phyloP scores from a whole-genome alignment of 2,888 invertebrate species.

The Ichneumoninae sp. region DNA sequence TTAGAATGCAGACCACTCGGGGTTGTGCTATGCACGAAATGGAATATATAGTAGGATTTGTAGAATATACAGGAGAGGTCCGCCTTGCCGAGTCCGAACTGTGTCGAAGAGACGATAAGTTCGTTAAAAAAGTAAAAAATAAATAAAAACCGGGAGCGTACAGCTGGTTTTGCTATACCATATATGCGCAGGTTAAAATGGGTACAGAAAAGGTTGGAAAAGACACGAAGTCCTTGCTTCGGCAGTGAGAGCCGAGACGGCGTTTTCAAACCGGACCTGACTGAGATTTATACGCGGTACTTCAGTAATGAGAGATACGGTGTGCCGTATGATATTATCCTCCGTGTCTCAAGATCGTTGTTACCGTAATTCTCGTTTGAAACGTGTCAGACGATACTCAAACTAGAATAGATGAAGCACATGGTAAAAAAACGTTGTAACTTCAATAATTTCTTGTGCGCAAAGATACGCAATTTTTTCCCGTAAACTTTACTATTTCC shows the following conservation, averaged over 20 bases:
- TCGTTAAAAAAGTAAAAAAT: no score
- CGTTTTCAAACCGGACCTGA: slow-evolving; percentile 17
- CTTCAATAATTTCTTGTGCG: no score
- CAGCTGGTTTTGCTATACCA: background rate
- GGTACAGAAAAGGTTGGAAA: slow-evolving; percentile 8
- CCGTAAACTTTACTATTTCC: background rate
- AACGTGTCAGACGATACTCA: background rate
- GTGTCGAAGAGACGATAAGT: slow-evolving; percentile 6
- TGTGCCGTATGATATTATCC: slow-evolving; percentile 11
- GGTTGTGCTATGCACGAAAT: slow-evolving; percentile 2
- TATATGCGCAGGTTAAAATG: background rate
- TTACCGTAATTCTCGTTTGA: background rate
- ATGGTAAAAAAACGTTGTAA: background rate
- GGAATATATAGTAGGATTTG: slow-evolving; percentile 4
- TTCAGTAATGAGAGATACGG: slow-evolving; percentile 34
- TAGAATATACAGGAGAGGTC: background rate
- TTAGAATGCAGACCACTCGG: slow-evolving; percentile 25
- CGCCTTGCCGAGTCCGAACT: background rate
- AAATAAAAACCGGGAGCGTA: background rate
- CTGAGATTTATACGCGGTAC: slow-evolving; percentile 22
- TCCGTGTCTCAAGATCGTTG: background rate
- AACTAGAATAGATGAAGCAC: background rate
- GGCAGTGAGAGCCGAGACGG: slow-evolving; percentile 7
- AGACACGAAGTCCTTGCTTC: background rate
- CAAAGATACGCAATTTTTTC: no score